Percentiles rank a stretch among this genome's conserved stretches.
phyloP scores from a whole-genome alignment of 2,797 vertebrate genomes.

The Microctenopoma stevenorrisi region DNA sequence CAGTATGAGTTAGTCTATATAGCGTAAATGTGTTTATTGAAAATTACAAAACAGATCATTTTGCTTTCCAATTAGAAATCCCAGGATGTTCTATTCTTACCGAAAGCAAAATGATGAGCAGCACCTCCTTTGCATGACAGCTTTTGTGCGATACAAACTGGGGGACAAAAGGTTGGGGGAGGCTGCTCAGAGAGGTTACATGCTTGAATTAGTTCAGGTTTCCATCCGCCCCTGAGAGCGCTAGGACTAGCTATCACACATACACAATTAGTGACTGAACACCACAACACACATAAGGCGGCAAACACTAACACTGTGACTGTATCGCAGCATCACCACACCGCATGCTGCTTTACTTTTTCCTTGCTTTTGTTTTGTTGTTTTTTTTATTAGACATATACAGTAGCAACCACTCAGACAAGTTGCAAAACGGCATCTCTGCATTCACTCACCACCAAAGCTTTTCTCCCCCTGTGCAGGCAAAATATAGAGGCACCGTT shows the following conservation, averaged over 20 bases:
- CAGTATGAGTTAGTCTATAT: neutral
- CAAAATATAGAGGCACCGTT: slow-evolving; percentile 70
- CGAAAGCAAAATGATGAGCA: slow-evolving; percentile 11
- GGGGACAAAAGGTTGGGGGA: slow-evolving; percentile 40
- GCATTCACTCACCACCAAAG: slow-evolving; percentile 59
- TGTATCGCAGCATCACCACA: slow-evolving; percentile 37
- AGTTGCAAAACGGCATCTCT: slow-evolving; percentile 52
- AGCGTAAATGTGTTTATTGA: neutral
- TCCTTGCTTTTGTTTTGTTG: neutral
- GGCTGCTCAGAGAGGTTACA: slow-evolving; percentile 48
- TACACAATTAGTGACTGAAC: slow-evolving; percentile 13
- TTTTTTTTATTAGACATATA: slow-evolving; percentile 37
- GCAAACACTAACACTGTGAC: slow-evolving; percentile 31
- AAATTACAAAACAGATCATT: slow-evolving; percentile 1
- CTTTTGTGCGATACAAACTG: slow-evolving; percentile 24
- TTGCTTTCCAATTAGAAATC: slow-evolving; percentile 21
- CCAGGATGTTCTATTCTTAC: slow-evolving; percentile 4
- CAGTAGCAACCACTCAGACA: slow-evolving; percentile 14
- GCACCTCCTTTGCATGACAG: slow-evolving; percentile 26
- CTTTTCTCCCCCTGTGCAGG: slow-evolving; percentile 51
- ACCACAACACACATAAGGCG: slow-evolving; percentile 19
- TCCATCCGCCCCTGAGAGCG: slow-evolving; percentile 64
- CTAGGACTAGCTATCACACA: slow-evolving; percentile 27
- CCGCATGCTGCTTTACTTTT: slow-evolving; percentile 8
- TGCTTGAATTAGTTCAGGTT: slow-evolving; percentile 75